Evolutionary conservation across 2,113 vertebrate species (phyloP).

Genomic region (Saccopteryx leptura): DNA sequence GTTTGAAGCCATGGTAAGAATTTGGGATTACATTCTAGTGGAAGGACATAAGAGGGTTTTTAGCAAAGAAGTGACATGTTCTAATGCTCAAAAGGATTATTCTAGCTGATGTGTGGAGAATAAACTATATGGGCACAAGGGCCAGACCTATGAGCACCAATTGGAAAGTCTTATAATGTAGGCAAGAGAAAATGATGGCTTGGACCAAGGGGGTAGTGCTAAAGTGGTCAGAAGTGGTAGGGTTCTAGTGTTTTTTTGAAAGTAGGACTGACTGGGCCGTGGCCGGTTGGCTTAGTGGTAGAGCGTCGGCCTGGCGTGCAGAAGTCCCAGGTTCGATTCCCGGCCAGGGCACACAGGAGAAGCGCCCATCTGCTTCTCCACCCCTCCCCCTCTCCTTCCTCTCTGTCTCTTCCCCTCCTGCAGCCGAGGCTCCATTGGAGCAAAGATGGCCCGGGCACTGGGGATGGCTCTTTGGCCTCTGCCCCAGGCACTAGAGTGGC

Average conservation of each 20-base stretch:
- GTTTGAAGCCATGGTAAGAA: neutral
- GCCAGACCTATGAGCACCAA: neutral
- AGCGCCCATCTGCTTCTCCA: no score
- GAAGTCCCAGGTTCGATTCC: no score
- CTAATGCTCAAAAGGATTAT: neutral
- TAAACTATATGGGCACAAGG: neutral
- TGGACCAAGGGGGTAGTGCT: neutral
- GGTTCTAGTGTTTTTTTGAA: neutral
- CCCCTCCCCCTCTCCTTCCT: no score
- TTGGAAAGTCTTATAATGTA: neutral
- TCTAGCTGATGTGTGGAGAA: neutral
- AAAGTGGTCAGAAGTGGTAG: neutral
- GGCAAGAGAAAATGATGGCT: neutral
- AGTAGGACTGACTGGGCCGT: neutral
- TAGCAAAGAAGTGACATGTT: conserved; percentile 9
- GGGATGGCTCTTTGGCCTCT: no score
- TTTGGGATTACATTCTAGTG: conserved; percentile 1
- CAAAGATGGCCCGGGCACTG: no score
- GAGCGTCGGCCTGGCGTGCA: no score
- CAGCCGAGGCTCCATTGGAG: no score
- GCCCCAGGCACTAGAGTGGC: no score
- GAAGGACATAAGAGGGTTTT: neutral
- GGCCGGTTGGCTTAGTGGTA: no score
- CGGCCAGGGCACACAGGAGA: no score
- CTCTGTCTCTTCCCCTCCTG: no score